Base-by-base conservation (phyloP, 1,140 invertebrate species). In the Conus betulinus region DNA sequence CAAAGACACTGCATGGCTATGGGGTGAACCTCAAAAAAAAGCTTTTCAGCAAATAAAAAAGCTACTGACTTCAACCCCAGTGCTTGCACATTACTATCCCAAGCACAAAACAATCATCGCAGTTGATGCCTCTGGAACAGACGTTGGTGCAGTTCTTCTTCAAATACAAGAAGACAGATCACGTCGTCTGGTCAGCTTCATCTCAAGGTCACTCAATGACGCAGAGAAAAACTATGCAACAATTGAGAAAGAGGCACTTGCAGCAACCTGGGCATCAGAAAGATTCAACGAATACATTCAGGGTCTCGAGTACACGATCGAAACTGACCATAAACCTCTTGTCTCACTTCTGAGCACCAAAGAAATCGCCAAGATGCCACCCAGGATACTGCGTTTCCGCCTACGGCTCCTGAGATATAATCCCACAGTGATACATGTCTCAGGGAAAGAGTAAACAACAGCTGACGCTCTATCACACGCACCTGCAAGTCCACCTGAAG, bases 231-330 rank as follows among this genome's bases (percentile, higher is more conserved):
- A 39, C 39, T 39, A 39, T 39, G 39, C 39, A 39, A 39, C 39
- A 39, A 39, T 39, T 39, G 39, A 39, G 39, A 39, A 39, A 39
- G 39, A 39, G 39, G 39, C 39, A 39, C 39, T 39, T 39, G 39
- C 39, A 39, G 39, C 39, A 39, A 39, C 39, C 39, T 39, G 39
- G 39, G 39, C 39, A 39, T 39, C 39, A 39, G 94, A 94, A 85
- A 95, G 96, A 91, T 96, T 96, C 92, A 91, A 95, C 25, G 90
- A 95, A 79, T 96, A 96, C 91, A 81, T 96, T 6, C 94, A 91
- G 89, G 84, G 96, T 94, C 83, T 91, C 90, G 67, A 90, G 92
- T 90, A 93, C 39, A 86, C 82, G 60, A 78, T 94, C 3, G 15
- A 84, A 79, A 95, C 93, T 10, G 94, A 95, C 87, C 93, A 95